These are phyloP conservation scores for Melanocharis versteri DNA, from an alignment of 2,113 vertebrate genomes.

Conservation along the genomic window DNA sequence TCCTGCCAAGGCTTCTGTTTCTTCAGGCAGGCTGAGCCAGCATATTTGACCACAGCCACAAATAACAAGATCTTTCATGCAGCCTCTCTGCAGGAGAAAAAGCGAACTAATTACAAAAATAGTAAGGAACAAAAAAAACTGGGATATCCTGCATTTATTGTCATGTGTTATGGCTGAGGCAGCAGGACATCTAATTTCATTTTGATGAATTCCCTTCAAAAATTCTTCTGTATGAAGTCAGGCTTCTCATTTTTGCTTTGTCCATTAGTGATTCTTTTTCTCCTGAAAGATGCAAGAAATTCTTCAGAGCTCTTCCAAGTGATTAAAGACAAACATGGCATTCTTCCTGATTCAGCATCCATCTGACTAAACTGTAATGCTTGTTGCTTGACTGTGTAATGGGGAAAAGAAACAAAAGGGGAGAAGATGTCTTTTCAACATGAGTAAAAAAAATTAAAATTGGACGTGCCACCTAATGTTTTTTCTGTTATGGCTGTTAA, in stretches of 20 bases:
- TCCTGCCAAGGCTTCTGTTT: constrained; percentile 37
- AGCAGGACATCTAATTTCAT: not conserved
- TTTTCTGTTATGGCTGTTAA: not conserved
- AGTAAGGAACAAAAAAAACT: not conserved
- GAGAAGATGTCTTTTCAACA: not conserved
- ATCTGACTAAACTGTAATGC: not conserved
- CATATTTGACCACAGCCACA: constrained; percentile 21
- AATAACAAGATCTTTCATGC: constrained; percentile 41
- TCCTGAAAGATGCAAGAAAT: not conserved
- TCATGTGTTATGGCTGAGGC: not conserved
- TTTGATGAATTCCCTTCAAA: not conserved
- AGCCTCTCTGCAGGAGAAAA: constrained; percentile 5
- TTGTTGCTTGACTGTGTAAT: not conserved
- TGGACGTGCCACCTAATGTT: rapidly evolving
- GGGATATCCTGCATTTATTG: not conserved
- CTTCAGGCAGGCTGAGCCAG: constrained; percentile 24
- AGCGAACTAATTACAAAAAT: constrained; percentile 15
- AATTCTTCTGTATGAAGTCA: not conserved
- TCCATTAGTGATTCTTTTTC: not conserved
- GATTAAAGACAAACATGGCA: not conserved
- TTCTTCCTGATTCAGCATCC: not conserved
- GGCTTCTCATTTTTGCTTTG: not conserved
- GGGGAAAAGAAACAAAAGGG: not conserved
- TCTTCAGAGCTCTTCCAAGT: not conserved
- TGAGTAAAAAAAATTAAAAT: not conserved